A percentile compares a stretch with the other conserved stretches of the same genome.
These are phyloP conservation scores for Lamprotornis superbus DNA, from an alignment of 2,113 vertebrate species.

Conservation along the genomic window DNA sequence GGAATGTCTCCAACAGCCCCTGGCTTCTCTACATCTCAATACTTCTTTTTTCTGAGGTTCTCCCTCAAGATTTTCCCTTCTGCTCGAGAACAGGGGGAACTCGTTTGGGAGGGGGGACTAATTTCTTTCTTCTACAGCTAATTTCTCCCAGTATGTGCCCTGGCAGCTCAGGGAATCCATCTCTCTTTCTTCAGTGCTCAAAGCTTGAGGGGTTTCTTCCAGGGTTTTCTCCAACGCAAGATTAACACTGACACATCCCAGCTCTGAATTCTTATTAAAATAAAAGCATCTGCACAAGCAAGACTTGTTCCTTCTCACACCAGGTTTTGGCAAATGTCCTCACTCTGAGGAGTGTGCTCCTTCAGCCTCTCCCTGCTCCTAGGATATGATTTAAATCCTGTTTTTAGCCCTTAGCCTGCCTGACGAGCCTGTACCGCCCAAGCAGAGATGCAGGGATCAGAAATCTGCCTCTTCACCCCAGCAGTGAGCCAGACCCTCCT, in stretches of 20 bases:
- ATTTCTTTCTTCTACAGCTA: background rate
- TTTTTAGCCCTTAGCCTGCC: background rate
- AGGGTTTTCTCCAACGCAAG: background rate
- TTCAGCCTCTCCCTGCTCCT: background rate
- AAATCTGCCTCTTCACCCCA: background rate
- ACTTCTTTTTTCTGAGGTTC: background rate
- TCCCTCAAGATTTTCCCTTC: background rate
- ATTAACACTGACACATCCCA: background rate
- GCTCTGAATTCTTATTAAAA: background rate
- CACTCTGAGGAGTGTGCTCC: background rate
- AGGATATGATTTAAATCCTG: background rate
- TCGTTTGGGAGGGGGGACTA: rapidly evolving
- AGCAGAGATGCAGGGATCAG: background rate
- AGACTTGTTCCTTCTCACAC: background rate
- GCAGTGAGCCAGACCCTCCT: background rate
- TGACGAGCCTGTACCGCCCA: rapidly evolving
- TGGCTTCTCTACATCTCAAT: background rate
- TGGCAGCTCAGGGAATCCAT: background rate
- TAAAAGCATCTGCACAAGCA: background rate
- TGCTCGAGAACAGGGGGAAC: background rate
- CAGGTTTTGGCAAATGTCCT: background rate
- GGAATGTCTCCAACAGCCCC: background rate
- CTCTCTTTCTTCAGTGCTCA: background rate
- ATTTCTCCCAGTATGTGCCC: background rate
- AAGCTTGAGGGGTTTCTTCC: background rate